Evolutionary conservation across 2,113 vertebrate species (phyloP).

Genomic region (Odocoileus hemionus): DNA sequence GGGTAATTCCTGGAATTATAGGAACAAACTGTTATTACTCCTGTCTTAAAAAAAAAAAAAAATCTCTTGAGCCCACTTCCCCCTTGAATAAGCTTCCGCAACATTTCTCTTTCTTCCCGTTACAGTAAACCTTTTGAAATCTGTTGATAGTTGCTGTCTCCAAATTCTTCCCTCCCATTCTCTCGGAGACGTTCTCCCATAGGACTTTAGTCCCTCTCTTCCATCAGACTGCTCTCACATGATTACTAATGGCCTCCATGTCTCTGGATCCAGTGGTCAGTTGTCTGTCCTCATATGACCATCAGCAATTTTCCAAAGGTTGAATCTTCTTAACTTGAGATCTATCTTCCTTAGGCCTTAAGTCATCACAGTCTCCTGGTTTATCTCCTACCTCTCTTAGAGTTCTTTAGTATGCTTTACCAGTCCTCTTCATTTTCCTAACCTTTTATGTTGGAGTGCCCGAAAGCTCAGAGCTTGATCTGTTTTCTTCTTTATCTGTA

Average conservation of each 20-base stretch:
- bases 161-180: not conserved
- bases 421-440: not conserved
- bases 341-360: not conserved
- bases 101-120: not conserved
- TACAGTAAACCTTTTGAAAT: not conserved
- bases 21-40: not conserved
- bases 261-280: not conserved
- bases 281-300: not conserved
- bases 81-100: not conserved
- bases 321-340: not conserved
- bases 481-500: not conserved
- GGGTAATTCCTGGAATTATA: not conserved
- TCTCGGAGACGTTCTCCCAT: not conserved
- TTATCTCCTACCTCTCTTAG: not conserved
- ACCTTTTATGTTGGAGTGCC: not conserved
- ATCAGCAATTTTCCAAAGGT: not conserved
- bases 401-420: not conserved
- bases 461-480: not conserved
- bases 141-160: not conserved
- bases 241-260: not conserved
- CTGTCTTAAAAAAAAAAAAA: constrained; percentile 11
- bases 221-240: too few species aligned
- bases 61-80: not conserved
- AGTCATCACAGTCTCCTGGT: not conserved
- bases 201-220: not conserved